Base-by-base conservation (phyloP, 2,797 vertebrate genomes). In the Periparus ater region DNA sequence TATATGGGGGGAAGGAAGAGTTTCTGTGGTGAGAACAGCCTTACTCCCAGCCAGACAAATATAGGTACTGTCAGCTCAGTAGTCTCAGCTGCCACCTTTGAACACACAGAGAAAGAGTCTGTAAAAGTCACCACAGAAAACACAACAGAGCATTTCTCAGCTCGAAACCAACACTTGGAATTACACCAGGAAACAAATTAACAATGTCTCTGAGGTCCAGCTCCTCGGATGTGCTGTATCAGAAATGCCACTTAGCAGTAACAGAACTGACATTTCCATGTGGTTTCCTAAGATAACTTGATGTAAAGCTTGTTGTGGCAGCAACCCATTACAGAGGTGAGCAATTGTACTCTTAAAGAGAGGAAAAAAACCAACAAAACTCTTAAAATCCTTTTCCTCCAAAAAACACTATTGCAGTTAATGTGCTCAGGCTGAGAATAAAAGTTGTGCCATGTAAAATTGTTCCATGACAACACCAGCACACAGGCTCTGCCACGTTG, bases 121-220 rank as follows among this genome's bases (percentile, higher is more conserved):
- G 34, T 42, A 62, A 70, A 73, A 95, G 34, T 10, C 42, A 65
- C 60, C 14, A 27, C 45, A 86, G 67, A 60, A 90, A 71, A 86
- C 44, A 54, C 29, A 92, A 62, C 36, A 67, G 66, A 91, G 36
- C n/a, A 21, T 90, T 90, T 90, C 74, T 91, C 67, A 34, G 48
- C 55, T 95, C 53, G 79, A 88, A 95, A 38, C 25, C 55, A 76
- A 38, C 51, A 26, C 88, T 85, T 95, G 90, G 74, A 90, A 91
- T 91, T 84, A 86, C 40, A 95, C 85, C 76, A 85, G 76, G 62
- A 95, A 93, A 81, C 76, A 75, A 95, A 92, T 91, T 73, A 91
- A 27, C n/a, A 29, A 32, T 2, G 51, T 79, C 80, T 96, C 88
- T 84, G 50, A 90, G 85, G 88, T 95, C 80, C 95, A 72, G 58